phyloP scores from a whole-genome alignment of 2,888 invertebrate genomes.

The Neoaliturus tenellus region DNA sequence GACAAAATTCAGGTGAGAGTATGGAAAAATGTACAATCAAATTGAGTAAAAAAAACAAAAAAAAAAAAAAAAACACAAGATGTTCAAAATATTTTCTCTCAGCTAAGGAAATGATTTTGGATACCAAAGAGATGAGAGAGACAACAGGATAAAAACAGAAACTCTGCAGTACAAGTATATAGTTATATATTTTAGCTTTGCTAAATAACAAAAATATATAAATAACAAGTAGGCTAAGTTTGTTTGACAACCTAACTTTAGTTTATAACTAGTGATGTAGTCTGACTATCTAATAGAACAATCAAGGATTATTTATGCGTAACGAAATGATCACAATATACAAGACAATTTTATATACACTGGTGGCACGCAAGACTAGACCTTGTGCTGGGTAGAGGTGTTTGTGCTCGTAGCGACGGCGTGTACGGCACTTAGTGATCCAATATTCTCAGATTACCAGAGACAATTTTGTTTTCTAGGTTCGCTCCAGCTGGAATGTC shows the following conservation, averaged over 20 bases:
- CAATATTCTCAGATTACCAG: conserved; percentile 98
- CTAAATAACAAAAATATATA: conserved; percentile 33
- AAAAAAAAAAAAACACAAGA: no score
- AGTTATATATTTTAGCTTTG: background rate
- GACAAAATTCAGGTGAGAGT: no score
- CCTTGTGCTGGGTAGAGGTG: background rate
- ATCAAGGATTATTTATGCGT: background rate
- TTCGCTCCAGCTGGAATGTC: conserved; percentile 98
- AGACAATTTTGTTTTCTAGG: conserved; percentile 99
- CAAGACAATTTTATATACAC: conserved; percentile 9
- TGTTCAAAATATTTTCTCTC: no score
- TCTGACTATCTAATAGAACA: background rate
- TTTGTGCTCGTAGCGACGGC: background rate
- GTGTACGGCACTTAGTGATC: conserved; percentile 85
- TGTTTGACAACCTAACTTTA: conserved; percentile 11
- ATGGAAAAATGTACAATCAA: no score
- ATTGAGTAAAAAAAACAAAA: no score
- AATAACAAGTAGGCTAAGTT: background rate
- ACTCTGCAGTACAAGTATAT: background rate
- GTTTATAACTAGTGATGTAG: background rate
- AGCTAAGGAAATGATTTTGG: no score
- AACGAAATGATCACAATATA: conserved; percentile 13
- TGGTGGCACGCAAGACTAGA: conserved; percentile 5
- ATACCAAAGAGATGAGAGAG: no score
- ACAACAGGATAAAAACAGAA: no score